These are phyloP conservation scores for Syngnathus typhle DNA, from an alignment of 2,113 vertebrate genomes.

Conservation along the genomic window DNA sequence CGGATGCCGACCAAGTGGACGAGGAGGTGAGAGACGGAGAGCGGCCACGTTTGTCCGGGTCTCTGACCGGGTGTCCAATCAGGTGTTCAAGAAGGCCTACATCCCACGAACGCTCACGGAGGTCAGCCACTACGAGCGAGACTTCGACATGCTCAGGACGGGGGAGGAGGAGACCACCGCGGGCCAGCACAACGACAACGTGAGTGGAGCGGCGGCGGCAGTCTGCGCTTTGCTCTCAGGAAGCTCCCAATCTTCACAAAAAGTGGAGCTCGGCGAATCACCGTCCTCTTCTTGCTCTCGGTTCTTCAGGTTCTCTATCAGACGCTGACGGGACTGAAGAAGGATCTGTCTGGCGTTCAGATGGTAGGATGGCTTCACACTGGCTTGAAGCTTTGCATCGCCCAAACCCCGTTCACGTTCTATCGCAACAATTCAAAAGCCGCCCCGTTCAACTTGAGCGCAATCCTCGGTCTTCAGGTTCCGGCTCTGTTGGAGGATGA, in stretches of 20 bases:
- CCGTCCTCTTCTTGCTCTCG: not conserved
- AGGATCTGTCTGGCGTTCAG: conserved; percentile 91
- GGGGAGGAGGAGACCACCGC: conserved; percentile 76
- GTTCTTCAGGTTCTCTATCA: conserved; percentile 85
- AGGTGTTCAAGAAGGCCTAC: conserved; percentile 95
- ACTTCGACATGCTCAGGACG: conserved; percentile 71
- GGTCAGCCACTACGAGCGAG: conserved; percentile 88
- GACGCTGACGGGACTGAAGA: conserved; percentile 89
- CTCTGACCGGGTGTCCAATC: not conserved
- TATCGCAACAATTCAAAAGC: too few relatives aligned
- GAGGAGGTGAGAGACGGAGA: conserved; percentile 75
- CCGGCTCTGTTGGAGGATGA: conserved; percentile 81
- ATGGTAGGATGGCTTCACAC: conserved; percentile 67
- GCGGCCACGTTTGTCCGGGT: not conserved
- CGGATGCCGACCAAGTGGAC: conserved; percentile 87
- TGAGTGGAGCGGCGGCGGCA: conserved; percentile 45
- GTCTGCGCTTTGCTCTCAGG: not conserved
- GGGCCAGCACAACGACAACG: conserved; percentile 76
- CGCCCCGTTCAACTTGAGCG: not conserved
- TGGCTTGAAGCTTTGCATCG: not conserved
- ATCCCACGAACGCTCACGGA: conserved; percentile 92
- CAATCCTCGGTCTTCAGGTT: conserved; percentile 66
- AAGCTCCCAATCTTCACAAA: not conserved
- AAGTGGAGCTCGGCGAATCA: too few relatives aligned
- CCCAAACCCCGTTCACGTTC: too few relatives aligned